Conservation (phyloP, 2,797 vertebrate genomes). For the Cyprinella venusta region DNA sequence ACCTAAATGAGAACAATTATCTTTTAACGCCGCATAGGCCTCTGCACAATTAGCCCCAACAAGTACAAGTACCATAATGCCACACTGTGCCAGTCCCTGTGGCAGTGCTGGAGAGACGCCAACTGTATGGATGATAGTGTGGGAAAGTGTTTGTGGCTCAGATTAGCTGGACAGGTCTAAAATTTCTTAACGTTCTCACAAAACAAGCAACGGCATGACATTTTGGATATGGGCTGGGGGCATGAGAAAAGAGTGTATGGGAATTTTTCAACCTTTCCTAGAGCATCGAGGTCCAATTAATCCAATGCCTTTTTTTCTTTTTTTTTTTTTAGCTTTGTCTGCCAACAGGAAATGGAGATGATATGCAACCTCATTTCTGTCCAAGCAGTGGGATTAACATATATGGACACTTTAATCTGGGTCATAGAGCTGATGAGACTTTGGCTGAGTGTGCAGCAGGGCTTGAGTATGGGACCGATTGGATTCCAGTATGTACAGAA, state of each 20-base stretch:
- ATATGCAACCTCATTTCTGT: conserved; percentile 18
- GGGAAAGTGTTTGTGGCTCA: conserved; percentile 27
- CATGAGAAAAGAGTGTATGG: neutral
- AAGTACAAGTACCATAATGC: conserved; percentile 11
- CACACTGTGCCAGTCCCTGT: conserved; percentile 23
- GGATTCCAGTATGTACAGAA: neutral
- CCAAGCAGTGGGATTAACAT: conserved; percentile 3
- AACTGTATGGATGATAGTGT: conserved; percentile 22
- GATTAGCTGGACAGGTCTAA: neutral
- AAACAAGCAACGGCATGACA: conserved; percentile 3
- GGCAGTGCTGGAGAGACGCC: conserved; percentile 37
- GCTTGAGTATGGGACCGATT: conserved; percentile 33
- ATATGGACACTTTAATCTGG: conserved; percentile 33
- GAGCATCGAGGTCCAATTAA: conserved; percentile 25
- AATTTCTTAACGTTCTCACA: neutral
- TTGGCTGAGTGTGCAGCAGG: conserved; percentile 27
- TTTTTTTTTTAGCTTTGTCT: neutral
- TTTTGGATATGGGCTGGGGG: neutral
- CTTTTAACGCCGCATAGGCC: conserved; percentile 5
- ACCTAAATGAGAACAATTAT: conserved; percentile 5
- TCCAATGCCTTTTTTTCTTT: conserved; percentile 5
- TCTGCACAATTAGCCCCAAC: conserved; percentile 37
- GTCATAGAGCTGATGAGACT: conserved; percentile 26
- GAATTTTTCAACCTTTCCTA: neutral
- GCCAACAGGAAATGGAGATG: conserved; percentile 33